Percentiles rank a stretch among this genome's conserved stretches.
Conservation (phyloP, 2,113 vertebrate species). For the Gavia stellata region DNA sequence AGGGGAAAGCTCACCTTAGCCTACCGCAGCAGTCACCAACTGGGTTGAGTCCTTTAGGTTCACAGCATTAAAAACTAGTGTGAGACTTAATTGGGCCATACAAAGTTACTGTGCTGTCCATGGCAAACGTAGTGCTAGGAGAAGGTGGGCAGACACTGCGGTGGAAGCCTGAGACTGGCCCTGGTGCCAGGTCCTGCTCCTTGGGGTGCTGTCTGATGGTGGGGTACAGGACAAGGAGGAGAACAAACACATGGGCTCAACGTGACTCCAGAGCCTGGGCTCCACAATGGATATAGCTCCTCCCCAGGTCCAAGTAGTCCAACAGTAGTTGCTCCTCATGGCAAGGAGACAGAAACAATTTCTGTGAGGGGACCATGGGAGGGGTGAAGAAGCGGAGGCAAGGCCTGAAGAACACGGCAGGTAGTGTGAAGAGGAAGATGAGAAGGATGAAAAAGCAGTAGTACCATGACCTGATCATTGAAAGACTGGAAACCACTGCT, state of each 20-base stretch:
- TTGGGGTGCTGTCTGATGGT: too few species aligned
- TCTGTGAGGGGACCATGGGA: not conserved
- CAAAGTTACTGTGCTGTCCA: not conserved
- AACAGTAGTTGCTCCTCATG: not conserved
- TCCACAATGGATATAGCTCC: not conserved
- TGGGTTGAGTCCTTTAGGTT: not conserved
- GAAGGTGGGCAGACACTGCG: not conserved
- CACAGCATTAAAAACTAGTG: not conserved
- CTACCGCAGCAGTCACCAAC: not conserved
- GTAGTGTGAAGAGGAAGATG: not conserved
- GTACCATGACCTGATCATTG: rapidly evolving
- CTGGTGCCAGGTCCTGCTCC: not conserved
- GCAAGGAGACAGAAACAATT: not conserved
- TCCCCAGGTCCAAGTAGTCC: not conserved
- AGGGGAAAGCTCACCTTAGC: not conserved
- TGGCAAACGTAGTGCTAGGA: not conserved
- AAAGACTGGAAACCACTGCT: not conserved
- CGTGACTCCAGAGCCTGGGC: not conserved
- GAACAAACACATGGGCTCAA: not conserved
- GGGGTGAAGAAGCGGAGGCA: not conserved
- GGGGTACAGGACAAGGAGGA: not conserved
- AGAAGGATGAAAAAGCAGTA: not conserved
- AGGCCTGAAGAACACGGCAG: not conserved
- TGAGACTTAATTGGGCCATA: not conserved
- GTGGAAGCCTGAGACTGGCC: not conserved